phyloP scores from a whole-genome alignment of 2,888 invertebrate genomes.

The Platycheirus albimanus region DNA sequence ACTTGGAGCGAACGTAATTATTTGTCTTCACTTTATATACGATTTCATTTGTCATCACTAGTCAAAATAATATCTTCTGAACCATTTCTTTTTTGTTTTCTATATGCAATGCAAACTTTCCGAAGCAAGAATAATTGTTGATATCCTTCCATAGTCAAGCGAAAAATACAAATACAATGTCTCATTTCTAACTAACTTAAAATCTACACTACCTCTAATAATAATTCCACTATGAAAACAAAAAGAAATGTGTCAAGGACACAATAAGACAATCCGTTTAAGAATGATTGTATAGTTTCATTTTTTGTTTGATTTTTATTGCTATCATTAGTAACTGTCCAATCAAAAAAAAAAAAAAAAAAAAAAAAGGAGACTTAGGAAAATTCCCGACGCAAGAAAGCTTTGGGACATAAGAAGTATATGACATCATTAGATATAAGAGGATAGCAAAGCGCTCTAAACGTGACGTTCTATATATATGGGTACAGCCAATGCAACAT shows the following conservation, averaged over 20 bases:
- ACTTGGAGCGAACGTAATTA: no score
- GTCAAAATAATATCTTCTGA: no score
- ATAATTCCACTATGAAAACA: neutral
- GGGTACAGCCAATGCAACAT: neutral
- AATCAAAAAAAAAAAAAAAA: no score
- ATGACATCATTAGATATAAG: neutral
- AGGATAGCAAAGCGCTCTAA: neutral
- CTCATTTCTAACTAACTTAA: no score
- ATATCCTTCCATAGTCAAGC: no score
- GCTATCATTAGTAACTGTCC: constrained; percentile 15
- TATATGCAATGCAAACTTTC: neutral
- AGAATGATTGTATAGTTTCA: neutral
- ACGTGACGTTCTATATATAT: constrained; percentile 3
- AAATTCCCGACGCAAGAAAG: neutral
- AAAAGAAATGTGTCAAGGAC: neutral
- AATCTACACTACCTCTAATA: no score
- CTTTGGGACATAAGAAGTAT: neutral
- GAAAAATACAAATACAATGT: neutral
- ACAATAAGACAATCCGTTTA: neutral
- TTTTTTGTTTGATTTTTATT: constrained; percentile 19
- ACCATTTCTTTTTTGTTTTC: no score
- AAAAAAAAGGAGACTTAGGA: neutral
- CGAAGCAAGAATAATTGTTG: neutral
- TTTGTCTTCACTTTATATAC: no score
- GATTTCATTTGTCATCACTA: neutral